Evolutionary conservation across 2,797 vertebrate species (phyloP).

Genomic region (Sardinella longiceps): DNA sequence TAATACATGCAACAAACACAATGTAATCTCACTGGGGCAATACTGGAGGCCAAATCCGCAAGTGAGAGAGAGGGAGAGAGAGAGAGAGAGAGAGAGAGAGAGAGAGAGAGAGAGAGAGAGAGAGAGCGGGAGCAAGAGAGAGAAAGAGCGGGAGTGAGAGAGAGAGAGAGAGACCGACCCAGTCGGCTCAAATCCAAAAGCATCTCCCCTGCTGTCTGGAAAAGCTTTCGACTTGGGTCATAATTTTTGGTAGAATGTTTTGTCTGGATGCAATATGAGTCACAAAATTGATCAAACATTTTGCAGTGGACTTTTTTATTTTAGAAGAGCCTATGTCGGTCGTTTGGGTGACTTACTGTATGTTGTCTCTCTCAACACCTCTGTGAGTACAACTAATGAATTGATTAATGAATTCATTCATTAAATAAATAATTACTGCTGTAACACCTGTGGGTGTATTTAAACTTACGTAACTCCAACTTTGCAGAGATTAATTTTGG

Average conservation of each 20-base stretch:
- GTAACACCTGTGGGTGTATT: background rate
- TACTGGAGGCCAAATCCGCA: conserved; percentile 15
- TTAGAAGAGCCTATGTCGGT: background rate
- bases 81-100: too few species aligned
- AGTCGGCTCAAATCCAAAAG: background rate
- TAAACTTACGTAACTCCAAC: too few species aligned
- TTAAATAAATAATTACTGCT: background rate
- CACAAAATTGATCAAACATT: background rate
- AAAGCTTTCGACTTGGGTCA: background rate
- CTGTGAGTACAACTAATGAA: background rate
- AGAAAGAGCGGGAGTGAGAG: background rate
- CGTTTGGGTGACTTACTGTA: background rate
- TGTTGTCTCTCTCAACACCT: background rate
- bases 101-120: too few species aligned
- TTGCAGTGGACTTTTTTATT: background rate
- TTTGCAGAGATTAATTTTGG: background rate
- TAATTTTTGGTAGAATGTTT: background rate
- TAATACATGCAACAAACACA: conserved; percentile 44
- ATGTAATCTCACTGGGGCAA: conserved; percentile 41
- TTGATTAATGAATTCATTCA: background rate
- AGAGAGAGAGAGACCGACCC: background rate
- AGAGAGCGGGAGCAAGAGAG: too few species aligned
- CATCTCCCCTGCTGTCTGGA: conserved; percentile 7
- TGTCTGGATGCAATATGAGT: background rate
- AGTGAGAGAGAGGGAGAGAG: background rate